Evolutionary conservation across 2,888 invertebrate genomes (phyloP).

Genomic region (Yponomeuta malinellus): DNA sequence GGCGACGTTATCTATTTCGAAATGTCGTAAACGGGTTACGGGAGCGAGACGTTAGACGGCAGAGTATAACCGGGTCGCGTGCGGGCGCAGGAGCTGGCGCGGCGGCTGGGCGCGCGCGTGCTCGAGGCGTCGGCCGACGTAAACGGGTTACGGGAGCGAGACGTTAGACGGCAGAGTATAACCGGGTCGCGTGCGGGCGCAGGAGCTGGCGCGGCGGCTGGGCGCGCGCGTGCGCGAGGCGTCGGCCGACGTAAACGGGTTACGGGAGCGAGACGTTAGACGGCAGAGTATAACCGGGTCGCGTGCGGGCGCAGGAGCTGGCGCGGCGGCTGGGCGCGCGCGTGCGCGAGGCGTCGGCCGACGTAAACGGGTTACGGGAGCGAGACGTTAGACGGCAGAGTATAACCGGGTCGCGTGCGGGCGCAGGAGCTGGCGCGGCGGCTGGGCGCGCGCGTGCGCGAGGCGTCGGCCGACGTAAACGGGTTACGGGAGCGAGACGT

Average conservation of each 20-base stretch:
- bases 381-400: too few species aligned
- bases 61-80: neutral
- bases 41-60: too few species aligned
- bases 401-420: neutral
- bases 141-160: too few species aligned
- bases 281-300: neutral
- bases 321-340: conserved; percentile 93
- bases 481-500: too few species aligned
- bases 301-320: conserved; percentile 76
- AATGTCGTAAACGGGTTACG: too few species aligned
- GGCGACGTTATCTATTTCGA: too few species aligned
- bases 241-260: conserved; percentile 90
- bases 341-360: conserved; percentile 94
- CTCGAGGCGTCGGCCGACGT: conserved; percentile 95
- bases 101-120: conserved; percentile 93
- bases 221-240: conserved; percentile 95
- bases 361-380: conserved; percentile 71
- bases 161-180: too few species aligned
- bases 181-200: neutral
- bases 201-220: conserved; percentile 92
- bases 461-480: conserved; percentile 95
- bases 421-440: conserved; percentile 88
- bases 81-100: conserved; percentile 82
- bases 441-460: conserved; percentile 93
- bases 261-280: too few species aligned